Evolutionary conservation across 2,113 vertebrate genomes (phyloP), one percentile per base, ranked within the genome.

Genomic region (Oceanodroma tethys): DNA sequence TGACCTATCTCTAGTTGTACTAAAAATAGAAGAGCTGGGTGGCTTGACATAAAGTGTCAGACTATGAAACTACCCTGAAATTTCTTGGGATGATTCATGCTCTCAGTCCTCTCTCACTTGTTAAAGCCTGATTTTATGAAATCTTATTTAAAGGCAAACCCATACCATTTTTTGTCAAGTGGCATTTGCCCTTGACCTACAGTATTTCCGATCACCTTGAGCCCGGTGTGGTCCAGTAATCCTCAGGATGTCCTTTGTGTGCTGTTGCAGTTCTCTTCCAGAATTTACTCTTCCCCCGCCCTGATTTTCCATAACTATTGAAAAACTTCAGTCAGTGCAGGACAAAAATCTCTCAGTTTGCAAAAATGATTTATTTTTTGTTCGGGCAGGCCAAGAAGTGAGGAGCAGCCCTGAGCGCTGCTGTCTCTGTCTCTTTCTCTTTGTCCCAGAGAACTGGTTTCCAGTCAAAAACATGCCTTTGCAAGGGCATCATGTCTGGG

Each of bases 31-130:
- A 90, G 36, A 88, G 4, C 36, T 74, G 30, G 45, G 76, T 95
- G 65, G 59, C 72, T 88, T 91, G 80, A 72, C 76, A 63, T 65
- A 32, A 76, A 92, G 60, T 81, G 92, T 85, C 86, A 86, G 76
- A 81, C 92, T 93, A 48, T 79, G 81, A 95, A 97, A 95, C 88
- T 79, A 48, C 40, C 29, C 48, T 88, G 65, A 92, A 97, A 88
- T 87, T 84, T 36, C 48, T 95, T 78, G 60, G 34, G 56, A 86
- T 93, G 68, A 97, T 95, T 97, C 56, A 84, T 91, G 95, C 47
- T 86, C 56, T 42, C 68, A 79, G 60, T 81, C 56, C 47, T 59
- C 60, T 85, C 72, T 92, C 27, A 10, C 23, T 78, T 79, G 56
- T 53, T 43, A 75, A 65, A 91, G 23, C 40, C 36, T 56, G n/a